phyloP scores from a whole-genome alignment of 2,797 vertebrate genomes.

The Fringilla coelebs region DNA sequence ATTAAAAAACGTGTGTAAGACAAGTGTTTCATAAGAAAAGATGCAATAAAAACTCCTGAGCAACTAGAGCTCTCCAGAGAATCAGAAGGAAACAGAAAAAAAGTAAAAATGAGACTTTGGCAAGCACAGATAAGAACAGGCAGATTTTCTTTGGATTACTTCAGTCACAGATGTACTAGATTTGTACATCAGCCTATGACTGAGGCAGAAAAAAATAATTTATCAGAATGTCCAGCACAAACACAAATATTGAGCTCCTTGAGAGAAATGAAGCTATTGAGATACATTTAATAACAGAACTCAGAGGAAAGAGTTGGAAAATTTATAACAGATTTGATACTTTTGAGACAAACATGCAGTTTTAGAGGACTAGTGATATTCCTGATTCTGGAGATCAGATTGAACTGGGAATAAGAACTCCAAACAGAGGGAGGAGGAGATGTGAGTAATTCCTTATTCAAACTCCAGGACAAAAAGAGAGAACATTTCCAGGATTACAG shows the following conservation, averaged over 20 bases:
- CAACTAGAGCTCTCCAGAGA: conserved; percentile 4
- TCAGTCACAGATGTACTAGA: conserved; percentile 19
- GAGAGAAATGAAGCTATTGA: conserved; percentile 16
- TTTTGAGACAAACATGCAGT: background rate
- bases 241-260: background rate
- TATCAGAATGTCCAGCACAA: background rate
- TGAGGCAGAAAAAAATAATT: background rate
- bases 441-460: background rate
- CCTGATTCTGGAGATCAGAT: background rate
- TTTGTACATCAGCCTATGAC: background rate
- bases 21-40: background rate
- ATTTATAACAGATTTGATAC: background rate
- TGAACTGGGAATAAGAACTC: background rate
- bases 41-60: background rate
- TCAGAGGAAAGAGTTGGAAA: conserved; percentile 1
- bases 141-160: conserved; percentile 1
- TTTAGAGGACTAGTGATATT: background rate
- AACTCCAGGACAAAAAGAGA: background rate
- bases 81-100: background rate
- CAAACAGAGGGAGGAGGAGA: background rate
- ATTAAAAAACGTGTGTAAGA: background rate
- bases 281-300: background rate
- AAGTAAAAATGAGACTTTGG: conserved; percentile 12
- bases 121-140: conserved; percentile 12
- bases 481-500: background rate